These are phyloP conservation scores for Sciurus carolinensis DNA, from an alignment of 2,797 vertebrate genomes.

Conservation along the genomic window DNA sequence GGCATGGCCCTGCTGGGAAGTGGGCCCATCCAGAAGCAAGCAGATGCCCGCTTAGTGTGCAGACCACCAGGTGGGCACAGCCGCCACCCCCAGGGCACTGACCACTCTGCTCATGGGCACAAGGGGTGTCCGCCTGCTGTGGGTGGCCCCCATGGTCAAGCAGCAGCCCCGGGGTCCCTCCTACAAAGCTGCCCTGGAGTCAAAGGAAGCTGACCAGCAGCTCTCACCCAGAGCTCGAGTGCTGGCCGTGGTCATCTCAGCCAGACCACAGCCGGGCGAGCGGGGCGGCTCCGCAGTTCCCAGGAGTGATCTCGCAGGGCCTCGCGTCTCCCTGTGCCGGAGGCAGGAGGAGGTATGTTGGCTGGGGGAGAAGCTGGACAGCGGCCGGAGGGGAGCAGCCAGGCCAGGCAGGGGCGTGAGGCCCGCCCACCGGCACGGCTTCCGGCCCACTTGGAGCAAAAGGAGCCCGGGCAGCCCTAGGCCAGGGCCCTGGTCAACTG, in stretches of 20 bases:
- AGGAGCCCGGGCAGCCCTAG: neutral
- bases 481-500: fast-evolving
- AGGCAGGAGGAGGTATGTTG: neutral
- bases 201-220: no score
- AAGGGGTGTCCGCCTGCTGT: fast-evolving
- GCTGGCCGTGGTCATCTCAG: neutral
- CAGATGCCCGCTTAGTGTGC: neutral
- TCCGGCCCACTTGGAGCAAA: fast-evolving
- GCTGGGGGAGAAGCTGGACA: neutral
- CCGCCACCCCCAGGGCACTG: neutral
- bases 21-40: neutral
- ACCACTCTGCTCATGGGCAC: fast-evolving
- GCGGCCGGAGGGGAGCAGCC: neutral
- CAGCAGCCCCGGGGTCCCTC: neutral
- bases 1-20: neutral
- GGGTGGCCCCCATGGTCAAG: neutral
- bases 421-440: neutral
- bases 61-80: neutral
- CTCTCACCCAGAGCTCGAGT: fast-evolving
- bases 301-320: fast-evolving
- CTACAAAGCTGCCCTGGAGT: neutral
- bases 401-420: neutral
- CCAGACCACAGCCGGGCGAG: no score
- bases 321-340: neutral
- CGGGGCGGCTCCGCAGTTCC: fast-evolving